Conservation (phyloP, 2,797 vertebrate genomes). For the Oreochromis grahami region DNA sequence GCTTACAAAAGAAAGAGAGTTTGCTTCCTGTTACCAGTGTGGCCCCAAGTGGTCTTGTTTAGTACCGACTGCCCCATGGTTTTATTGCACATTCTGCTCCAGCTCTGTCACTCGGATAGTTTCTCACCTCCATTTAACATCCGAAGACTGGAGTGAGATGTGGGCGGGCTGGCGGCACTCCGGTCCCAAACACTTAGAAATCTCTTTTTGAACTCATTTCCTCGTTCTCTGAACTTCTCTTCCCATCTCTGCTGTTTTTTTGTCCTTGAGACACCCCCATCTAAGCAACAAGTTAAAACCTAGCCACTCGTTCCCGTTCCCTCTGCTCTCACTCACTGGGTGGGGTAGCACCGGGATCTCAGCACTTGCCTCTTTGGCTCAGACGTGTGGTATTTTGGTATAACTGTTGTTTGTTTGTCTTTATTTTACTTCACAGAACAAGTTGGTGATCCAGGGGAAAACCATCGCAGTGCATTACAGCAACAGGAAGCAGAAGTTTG, state of each 20-base stretch:
- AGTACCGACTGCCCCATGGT: constrained; percentile 13
- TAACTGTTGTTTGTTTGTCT: constrained; percentile 4
- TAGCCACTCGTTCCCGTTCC: constrained; percentile 66
- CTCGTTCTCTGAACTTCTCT: constrained; percentile 27
- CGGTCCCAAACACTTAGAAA: constrained; percentile 36
- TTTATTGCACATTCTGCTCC: constrained; percentile 61
- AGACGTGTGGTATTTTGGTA: neutral
- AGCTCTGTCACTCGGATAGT: constrained; percentile 54
- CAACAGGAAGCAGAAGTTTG: constrained; percentile 96
- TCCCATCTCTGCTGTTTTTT: constrained; percentile 13
- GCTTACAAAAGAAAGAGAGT: neutral
- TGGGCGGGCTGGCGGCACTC: constrained; percentile 55
- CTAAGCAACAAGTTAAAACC: constrained; percentile 47
- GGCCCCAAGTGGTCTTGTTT: neutral
- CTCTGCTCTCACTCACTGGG: constrained; percentile 84
- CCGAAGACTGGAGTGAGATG: constrained; percentile 50
- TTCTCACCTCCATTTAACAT: constrained; percentile 50
- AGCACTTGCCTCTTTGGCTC: constrained; percentile 24
- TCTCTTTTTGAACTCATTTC: neutral
- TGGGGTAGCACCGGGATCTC: constrained; percentile 62
- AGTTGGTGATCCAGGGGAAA: constrained; percentile 87
- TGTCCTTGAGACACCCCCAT: constrained; percentile 21
- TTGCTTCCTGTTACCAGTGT: constrained; percentile 21
- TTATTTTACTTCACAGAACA: neutral
- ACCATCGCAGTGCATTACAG: constrained; percentile 98